phyloP scores from a whole-genome alignment of 2,888 invertebrate genomes.

The Noctua pronuba region DNA sequence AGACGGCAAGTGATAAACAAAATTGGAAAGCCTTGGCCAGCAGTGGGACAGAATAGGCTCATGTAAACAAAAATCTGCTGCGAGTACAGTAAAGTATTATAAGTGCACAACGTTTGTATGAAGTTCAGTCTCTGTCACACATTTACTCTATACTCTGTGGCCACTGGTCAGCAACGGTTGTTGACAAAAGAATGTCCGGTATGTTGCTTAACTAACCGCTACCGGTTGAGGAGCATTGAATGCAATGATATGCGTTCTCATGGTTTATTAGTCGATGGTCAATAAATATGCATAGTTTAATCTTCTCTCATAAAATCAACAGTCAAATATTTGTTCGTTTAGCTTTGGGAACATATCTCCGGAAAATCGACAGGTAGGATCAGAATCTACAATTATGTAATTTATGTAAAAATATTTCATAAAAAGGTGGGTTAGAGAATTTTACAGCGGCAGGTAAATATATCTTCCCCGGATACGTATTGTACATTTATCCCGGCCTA shows the following conservation, averaged over 20 bases:
- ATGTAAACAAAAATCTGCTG: too few relatives aligned
- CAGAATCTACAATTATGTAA: neutral
- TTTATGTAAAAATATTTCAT: neutral
- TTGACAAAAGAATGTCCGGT: slow-evolving; percentile 50
- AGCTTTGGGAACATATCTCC: neutral
- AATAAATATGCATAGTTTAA: slow-evolving; percentile 24
- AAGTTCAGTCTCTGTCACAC: slow-evolving; percentile 16
- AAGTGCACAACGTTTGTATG: too few relatives aligned
- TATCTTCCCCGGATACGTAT: neutral
- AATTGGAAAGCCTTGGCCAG: too few relatives aligned
- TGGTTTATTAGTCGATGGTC: slow-evolving; percentile 5
- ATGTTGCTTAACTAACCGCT: slow-evolving; percentile 41
- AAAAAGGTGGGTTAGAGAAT: neutral
- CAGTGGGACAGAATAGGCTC: too few relatives aligned
- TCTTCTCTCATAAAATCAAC: neutral
- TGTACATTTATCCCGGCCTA: neutral
- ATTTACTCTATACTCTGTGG: slow-evolving; percentile 19
- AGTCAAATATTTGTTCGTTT: slow-evolving; percentile 32
- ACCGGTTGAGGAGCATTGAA: slow-evolving; percentile 9
- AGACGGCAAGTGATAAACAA: too few relatives aligned
- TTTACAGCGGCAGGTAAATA: neutral
- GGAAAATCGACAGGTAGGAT: neutral
- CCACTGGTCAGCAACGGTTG: slow-evolving; percentile 36
- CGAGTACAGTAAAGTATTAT: neutral
- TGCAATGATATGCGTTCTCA: slow-evolving; percentile 42